phyloP scores from a whole-genome alignment of 2,113 vertebrate genomes.

The mouse (Mus musculus) region GRCm39 chr1:65377501-65378000 shows the following conservation, averaged over 20 bases:
- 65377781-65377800: neutral
- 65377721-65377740: neutral
- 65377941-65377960: neutral
- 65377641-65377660: neutral
- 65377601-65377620: neutral
- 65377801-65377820: neutral
- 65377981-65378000: constrained; percentile 16
- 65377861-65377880: neutral
- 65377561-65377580: neutral
- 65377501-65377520: neutral
- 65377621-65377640: neutral
- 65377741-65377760: neutral
- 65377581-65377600: neutral
- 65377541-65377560: neutral
- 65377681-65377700: neutral
- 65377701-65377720: neutral
- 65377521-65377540: neutral
- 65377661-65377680: constrained; percentile 42
- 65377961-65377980: constrained; percentile 42
- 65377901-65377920: constrained; percentile 22
- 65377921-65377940: neutral
- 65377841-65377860: neutral
- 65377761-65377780: neutral
- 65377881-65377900: constrained; percentile 43
- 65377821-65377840: neutral